phyloP scores from a whole-genome alignment of 2,113 vertebrate species.

The Plecotus auritus region DNA sequence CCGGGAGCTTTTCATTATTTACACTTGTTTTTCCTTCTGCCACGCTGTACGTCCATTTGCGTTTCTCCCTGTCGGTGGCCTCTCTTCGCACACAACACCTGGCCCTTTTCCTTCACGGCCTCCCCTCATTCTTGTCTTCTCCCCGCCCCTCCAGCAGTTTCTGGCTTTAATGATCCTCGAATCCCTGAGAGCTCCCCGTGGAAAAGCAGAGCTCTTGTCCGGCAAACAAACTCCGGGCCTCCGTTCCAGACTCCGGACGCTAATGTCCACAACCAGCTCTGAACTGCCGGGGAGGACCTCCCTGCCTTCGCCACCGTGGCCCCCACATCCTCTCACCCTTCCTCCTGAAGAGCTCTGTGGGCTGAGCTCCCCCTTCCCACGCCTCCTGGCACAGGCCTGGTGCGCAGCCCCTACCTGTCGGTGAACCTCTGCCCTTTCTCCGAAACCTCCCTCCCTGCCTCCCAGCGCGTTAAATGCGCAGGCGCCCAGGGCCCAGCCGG shows the following conservation, averaged over 20 bases:
- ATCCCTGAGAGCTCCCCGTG: neutral
- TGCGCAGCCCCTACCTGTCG: neutral
- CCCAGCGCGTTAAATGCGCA: neutral
- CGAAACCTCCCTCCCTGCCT: neutral
- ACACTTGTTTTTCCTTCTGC: neutral
- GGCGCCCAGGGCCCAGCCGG: neutral
- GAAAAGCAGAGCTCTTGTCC: neutral
- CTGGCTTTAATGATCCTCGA: neutral
- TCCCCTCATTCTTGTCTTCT: neutral
- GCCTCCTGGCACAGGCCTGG: neutral
- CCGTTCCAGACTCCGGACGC: neutral
- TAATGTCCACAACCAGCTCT: neutral
- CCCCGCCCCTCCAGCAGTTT: neutral
- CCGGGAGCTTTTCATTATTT: neutral
- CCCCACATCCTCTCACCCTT: neutral
- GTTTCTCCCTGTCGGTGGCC: fast-evolving
- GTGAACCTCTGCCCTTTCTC: neutral
- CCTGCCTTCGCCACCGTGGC: too few relatives aligned
- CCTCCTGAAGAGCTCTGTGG: neutral
- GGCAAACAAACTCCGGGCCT: too few relatives aligned
- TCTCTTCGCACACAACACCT: neutral
- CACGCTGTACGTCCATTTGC: fast-evolving
- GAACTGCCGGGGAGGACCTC: neutral
- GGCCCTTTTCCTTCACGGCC: neutral
- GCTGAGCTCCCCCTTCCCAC: neutral